Conservation (phyloP, 2,797 vertebrate species). For the Poecile montanus region DNA sequence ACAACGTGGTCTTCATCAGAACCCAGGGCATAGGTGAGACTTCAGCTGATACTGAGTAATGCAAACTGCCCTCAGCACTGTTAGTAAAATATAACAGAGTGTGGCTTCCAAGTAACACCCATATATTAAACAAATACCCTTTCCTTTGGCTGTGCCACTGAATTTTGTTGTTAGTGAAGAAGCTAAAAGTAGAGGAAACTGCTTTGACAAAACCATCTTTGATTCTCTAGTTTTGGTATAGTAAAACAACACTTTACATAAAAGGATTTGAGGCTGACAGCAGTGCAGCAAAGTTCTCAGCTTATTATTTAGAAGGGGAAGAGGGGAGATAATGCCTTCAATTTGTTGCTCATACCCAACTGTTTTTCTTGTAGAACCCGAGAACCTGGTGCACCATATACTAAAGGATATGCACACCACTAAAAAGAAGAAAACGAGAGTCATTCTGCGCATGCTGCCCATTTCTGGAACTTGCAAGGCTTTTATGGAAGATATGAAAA, state of each 20-base stretch:
- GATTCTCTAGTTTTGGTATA: background rate
- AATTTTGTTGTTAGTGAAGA: background rate
- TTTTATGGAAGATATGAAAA: constrained; percentile 92
- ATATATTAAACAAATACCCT: background rate
- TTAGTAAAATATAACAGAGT: background rate
- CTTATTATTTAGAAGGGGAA: background rate
- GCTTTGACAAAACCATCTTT: background rate
- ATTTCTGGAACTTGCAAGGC: constrained; percentile 93
- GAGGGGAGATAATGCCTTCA: background rate
- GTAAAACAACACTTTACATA: background rate
- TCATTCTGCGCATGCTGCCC: constrained; percentile 93
- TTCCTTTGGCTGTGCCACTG: background rate
- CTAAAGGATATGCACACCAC: constrained; percentile 89
- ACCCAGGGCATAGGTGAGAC: constrained; percentile 86
- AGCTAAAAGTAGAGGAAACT: background rate
- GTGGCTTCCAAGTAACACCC: fast-evolving
- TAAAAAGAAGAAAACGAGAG: constrained; percentile 91
- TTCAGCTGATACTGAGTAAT: fast-evolving
- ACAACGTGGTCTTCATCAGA: constrained; percentile 94
- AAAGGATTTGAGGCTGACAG: background rate
- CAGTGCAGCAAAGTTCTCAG: background rate
- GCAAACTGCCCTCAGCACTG: background rate
- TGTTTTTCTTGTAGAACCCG: constrained; percentile 82
- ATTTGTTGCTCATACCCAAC: background rate
- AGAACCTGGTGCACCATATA: constrained; percentile 91